These are phyloP conservation scores for Cyprinodon tularosa DNA, from an alignment of 2,113 vertebrate genomes.

Conservation along the genomic window DNA sequence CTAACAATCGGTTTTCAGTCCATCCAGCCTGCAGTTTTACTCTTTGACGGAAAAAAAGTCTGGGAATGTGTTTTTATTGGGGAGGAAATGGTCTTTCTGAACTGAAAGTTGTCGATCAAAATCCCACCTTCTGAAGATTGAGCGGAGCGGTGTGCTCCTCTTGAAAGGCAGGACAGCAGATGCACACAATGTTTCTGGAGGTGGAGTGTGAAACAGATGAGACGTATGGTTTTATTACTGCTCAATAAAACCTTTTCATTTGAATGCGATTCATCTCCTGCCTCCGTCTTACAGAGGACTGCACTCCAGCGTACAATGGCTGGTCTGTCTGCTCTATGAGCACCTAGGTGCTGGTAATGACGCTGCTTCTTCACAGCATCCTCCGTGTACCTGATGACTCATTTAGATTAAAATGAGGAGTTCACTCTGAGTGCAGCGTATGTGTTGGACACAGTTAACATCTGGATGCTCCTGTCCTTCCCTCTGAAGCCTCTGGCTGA, in stretches of 20 bases:
- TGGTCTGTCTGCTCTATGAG: conserved; percentile 35
- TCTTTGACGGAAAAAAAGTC: no score
- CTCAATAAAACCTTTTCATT: conserved; percentile 31
- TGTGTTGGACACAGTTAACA: conserved; percentile 2
- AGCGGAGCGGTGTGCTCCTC: neutral
- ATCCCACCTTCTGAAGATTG: neutral
- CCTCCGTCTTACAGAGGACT: conserved; percentile 1
- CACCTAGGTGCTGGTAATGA: conserved; percentile 54
- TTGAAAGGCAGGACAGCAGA: neutral
- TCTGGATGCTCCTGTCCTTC: conserved; percentile 10
- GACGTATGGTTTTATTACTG: neutral
- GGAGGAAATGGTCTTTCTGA: no score
- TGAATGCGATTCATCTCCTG: conserved; percentile 49
- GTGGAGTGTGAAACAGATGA: neutral
- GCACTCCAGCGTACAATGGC: conserved; percentile 17
- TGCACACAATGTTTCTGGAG: conserved; percentile 22
- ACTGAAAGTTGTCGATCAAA: neutral
- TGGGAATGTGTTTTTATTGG: no score
- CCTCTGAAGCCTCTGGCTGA: conserved; percentile 2
- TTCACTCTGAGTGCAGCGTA: conserved; percentile 51
- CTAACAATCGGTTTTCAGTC: neutral
- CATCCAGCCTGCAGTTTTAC: neutral
- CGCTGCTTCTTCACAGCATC: conserved; percentile 39
- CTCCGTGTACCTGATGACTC: conserved; percentile 65
- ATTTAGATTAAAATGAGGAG: conserved; percentile 55